A percentile compares a stretch with the other conserved stretches of the same genome.
These are phyloP conservation scores for Polyommatus icarus DNA, from an alignment of 2,888 invertebrate genomes.

Conservation along the genomic window DNA sequence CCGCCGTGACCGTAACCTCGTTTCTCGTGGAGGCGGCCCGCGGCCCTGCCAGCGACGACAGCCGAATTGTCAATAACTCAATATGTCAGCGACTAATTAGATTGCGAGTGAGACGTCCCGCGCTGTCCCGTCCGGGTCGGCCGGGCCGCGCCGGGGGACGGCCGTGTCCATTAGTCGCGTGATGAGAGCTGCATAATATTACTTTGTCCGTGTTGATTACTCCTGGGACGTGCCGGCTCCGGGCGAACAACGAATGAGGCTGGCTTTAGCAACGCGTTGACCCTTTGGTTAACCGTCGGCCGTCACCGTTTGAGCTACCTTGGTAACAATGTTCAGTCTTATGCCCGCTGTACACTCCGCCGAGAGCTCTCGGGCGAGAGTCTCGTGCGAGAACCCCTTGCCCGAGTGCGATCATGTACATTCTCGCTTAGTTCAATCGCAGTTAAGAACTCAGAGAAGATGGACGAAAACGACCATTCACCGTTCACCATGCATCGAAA, in stretches of 20 bases:
- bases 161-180: background rate
- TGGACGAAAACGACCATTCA: too few species aligned
- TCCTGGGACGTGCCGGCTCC: background rate
- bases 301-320: background rate
- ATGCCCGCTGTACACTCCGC: too few species aligned
- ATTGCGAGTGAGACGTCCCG: background rate
- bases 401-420: too few species aligned
- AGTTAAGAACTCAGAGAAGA: too few species aligned
- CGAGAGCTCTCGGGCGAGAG: too few species aligned
- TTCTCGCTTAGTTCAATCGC: too few species aligned
- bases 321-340: too few species aligned
- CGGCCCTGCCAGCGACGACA: background rate
- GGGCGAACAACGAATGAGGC: background rate
- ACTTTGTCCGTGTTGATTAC: conserved; percentile 21
- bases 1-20: too few species aligned
- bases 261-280: background rate
- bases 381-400: too few species aligned
- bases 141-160: background rate
- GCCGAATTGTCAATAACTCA: conserved; percentile 20
- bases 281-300: background rate
- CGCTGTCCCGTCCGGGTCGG: background rate
- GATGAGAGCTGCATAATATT: conserved; percentile 28
- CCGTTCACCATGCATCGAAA: too few species aligned
- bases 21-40: too few species aligned
- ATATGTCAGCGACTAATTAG: conserved; percentile 14